Conservation (phyloP, 2,888 invertebrate genomes). For the Scaeva pyrastri region DNA sequence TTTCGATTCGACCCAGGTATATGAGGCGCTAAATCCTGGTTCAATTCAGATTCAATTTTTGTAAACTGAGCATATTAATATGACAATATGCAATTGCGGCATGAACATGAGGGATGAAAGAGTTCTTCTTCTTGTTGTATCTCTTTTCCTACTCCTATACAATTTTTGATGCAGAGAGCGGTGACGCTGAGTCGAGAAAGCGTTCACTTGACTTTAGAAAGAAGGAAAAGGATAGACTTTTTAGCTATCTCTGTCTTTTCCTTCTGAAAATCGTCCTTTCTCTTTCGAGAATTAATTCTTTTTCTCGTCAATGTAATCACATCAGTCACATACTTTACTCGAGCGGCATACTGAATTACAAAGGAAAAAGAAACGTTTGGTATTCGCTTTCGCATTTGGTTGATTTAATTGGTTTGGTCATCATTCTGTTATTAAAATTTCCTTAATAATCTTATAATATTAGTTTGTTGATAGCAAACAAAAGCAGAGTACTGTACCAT, state of each 20-base stretch:
- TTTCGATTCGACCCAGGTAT: too few relatives aligned
- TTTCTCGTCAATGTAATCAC: too few relatives aligned
- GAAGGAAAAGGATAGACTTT: too few relatives aligned
- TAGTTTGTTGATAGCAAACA: background rate
- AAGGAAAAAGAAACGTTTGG: slow-evolving; percentile 8
- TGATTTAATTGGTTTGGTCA: slow-evolving; percentile 15
- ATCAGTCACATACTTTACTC: background rate
- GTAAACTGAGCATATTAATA: too few relatives aligned
- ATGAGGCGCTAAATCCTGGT: too few relatives aligned
- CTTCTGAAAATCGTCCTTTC: too few relatives aligned
- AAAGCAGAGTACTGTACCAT: background rate
- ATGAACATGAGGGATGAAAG: too few relatives aligned
- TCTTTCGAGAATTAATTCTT: too few relatives aligned
- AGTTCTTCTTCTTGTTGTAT: background rate
- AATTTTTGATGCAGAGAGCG: background rate
- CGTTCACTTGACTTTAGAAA: background rate
- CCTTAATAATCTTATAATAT: background rate
- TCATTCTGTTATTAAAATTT: slow-evolving; percentile 14
- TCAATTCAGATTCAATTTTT: too few relatives aligned
- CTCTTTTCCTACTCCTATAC: background rate
- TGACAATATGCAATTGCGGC: too few relatives aligned
- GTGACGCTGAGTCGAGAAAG: background rate
- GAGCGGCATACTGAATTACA: slow-evolving; percentile 8
- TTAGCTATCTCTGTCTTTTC: too few relatives aligned
- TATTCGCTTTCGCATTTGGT: background rate